Base-by-base conservation (phyloP, 2,888 invertebrate species). In the Mystacides longicornis region DNA sequence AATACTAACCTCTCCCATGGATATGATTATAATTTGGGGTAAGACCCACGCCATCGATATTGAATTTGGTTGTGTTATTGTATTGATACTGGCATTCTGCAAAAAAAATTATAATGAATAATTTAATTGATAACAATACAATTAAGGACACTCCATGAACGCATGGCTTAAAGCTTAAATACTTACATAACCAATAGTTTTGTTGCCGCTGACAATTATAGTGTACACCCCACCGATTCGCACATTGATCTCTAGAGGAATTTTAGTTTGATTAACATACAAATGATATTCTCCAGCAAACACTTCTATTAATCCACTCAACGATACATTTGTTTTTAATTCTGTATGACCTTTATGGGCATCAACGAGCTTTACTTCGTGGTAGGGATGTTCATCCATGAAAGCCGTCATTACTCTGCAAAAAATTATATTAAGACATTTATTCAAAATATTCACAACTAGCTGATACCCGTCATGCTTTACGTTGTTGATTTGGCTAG, bases 21-120 rank as follows among this genome's bases (percentile, higher is more conserved):
- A 89, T 55, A 94, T 85, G 18, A 92, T 74, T 45, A 92, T 67
- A 66, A 89, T 91, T 69, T 94, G 93, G 0, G 93, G 93, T 11
- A 93, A 64, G 63, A 90, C 75, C 81, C 83, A 85, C 2, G 86
- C 70, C 74, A 93, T 86, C 56, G 85, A 82, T 49, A 91, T 69
- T 0, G 80, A 79, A 66, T 88, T 89, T 0, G 85, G 78, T 50
- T 75, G 66, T 0, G 85, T 83, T 18, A 86, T 67, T 1, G 70
- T 71, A 3, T 77, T 62, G 14, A 72, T 53, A 18, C 69, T 67
- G 1, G 69, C 63, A 42, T 60, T 64, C 74, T 75, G 67, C 59
- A 72, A 69, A 22, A 37, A 3, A 37, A 37, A 37, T n/a, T n/a
- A n/a, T n/a, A n/a, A n/a, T n/a, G n/a, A n/a, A n/a, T n/a, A n/a